A percentile compares a stretch with the other conserved stretches of the same genome.
Evolutionary conservation across 2,797 vertebrate genomes (phyloP).

Genomic region (Columba guinea): DNA sequence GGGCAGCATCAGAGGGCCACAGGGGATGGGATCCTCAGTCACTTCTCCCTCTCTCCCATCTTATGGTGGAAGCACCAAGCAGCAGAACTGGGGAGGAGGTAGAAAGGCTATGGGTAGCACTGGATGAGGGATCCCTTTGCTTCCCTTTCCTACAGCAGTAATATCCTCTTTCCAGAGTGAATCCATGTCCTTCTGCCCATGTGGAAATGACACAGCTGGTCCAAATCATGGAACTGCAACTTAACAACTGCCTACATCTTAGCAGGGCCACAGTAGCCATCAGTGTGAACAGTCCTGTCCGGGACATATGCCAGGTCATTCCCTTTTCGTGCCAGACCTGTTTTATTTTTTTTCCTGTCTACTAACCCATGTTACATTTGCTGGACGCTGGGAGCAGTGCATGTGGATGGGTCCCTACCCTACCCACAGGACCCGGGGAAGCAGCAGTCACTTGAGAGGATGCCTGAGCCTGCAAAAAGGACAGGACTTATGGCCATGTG

Average conservation of each 20-base stretch:
- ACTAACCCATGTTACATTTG: neutral
- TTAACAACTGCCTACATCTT: neutral
- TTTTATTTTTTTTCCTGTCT: neutral
- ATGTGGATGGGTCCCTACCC: neutral
- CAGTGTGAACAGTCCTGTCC: rapidly evolving
- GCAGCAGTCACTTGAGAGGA: neutral
- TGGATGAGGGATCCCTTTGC: neutral
- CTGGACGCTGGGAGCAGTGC: neutral
- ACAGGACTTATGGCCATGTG: rapidly evolving
- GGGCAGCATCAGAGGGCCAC: neutral
- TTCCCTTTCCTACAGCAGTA: neutral
- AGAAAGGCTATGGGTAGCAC: neutral
- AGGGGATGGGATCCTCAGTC: neutral
- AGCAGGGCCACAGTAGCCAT: neutral
- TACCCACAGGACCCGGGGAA: neutral
- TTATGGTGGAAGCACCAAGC: neutral
- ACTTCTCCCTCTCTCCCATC: neutral
- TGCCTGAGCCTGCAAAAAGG: neutral
- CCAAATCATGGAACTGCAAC: neutral
- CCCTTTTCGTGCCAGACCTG: neutral
- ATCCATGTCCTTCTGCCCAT: neutral
- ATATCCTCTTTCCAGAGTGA: neutral
- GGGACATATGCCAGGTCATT: neutral
- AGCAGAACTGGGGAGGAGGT: neutral
- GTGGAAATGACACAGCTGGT: neutral